Percentiles rank a stretch among this genome's conserved stretches.
phyloP scores from a whole-genome alignment of 2,113 vertebrate genomes.

The Arvicanthis niloticus region DNA sequence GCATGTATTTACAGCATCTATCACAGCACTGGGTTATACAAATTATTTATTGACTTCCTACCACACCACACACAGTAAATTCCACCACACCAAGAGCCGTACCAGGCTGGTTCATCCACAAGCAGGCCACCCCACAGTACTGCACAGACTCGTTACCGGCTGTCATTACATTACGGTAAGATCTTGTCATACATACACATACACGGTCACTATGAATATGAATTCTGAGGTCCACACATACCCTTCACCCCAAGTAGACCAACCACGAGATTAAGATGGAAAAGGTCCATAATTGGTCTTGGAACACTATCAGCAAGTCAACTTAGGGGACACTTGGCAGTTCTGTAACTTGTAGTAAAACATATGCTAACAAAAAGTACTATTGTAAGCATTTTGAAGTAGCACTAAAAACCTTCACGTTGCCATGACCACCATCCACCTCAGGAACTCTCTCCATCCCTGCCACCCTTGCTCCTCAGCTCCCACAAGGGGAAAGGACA shows the following conservation, averaged over 20 bases:
- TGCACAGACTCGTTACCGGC: not conserved
- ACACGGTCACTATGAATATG: not conserved
- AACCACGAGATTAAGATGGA: not conserved
- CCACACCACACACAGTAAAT: no score
- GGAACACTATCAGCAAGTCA: not conserved
- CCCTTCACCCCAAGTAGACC: not conserved
- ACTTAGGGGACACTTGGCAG: not conserved
- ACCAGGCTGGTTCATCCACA: not conserved
- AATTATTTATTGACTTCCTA: not conserved
- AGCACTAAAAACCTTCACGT: no score
- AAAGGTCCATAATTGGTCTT: not conserved
- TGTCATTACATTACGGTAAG: not conserved
- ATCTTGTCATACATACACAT: not conserved
- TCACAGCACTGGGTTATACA: slow-evolving; percentile 20
- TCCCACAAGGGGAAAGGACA: not conserved
- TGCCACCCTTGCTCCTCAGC: not conserved
- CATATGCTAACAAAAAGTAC: not conserved
- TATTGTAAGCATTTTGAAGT: not conserved
- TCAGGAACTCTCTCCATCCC: not conserved
- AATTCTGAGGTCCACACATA: not conserved
- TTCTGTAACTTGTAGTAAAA: not conserved
- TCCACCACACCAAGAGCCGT: not conserved
- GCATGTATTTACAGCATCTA: not conserved
- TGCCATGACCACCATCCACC: not conserved
- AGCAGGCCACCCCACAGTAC: not conserved